These are phyloP conservation scores for Erynnis tages DNA, from an alignment of 2,888 invertebrate species.

Conservation along the genomic window DNA sequence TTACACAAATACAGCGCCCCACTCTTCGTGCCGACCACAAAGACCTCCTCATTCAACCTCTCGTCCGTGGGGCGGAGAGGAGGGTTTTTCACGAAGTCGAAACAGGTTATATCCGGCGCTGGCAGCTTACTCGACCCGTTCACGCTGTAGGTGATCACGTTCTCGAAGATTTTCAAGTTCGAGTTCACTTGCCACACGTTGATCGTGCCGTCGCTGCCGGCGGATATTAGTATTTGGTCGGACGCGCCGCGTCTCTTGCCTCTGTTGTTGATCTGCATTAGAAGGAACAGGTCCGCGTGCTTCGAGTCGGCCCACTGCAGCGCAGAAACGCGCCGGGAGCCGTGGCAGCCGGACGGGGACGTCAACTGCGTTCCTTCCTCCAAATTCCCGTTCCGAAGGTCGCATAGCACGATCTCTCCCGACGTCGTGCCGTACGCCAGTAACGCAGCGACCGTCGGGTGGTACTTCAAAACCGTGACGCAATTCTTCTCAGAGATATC, in stretches of 20 bases:
- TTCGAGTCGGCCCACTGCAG: conserved; percentile 60
- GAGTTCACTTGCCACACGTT: conserved; percentile 67
- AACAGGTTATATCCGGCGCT: conserved; percentile 58
- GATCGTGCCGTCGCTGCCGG: conserved; percentile 45
- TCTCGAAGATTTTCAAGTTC: conserved; percentile 53
- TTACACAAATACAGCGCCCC: conserved; percentile 58
- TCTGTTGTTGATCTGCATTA: conserved; percentile 54
- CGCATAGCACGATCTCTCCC: conserved; percentile 64
- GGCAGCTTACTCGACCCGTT: conserved; percentile 50
- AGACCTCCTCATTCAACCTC: conserved; percentile 52
- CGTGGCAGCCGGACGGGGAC: conserved; percentile 58
- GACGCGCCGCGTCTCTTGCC: conserved; percentile 59
- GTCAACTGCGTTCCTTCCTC: conserved; percentile 48
- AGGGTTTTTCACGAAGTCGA: conserved; percentile 59
- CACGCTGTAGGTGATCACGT: conserved; percentile 50
- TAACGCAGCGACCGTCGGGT: conserved; percentile 54
- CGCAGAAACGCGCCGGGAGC: conserved; percentile 51
- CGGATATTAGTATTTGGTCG: conserved; percentile 48
- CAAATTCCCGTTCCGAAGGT: conserved; percentile 44
- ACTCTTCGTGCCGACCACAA: conserved; percentile 59
- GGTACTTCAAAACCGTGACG: conserved; percentile 57
- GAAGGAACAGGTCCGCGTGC: conserved; percentile 52
- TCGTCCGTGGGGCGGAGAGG: conserved; percentile 53
- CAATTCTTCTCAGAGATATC: conserved; percentile 66
- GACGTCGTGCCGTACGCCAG: conserved; percentile 64